These are phyloP conservation scores for Selenia dentaria DNA, from an alignment of 2,888 invertebrate genomes.

Conservation along the genomic window DNA sequence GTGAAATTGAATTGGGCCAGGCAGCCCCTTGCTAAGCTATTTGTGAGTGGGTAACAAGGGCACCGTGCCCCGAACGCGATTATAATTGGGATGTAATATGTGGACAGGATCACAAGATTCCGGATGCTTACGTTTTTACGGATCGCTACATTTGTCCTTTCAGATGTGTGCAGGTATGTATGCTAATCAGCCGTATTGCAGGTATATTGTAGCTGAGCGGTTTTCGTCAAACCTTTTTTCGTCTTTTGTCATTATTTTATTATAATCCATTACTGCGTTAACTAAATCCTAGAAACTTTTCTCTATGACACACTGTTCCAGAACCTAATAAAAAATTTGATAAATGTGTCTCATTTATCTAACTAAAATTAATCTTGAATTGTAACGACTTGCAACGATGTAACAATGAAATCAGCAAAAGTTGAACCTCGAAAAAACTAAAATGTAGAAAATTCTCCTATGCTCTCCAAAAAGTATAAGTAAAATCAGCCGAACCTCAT, in stretches of 20 bases:
- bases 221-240: too few relatives aligned
- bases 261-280: too few relatives aligned
- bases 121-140: constrained; percentile 48
- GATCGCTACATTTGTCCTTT: constrained; percentile 49
- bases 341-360: too few relatives aligned
- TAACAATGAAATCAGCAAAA: too few relatives aligned
- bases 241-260: too few relatives aligned
- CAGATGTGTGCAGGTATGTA: constrained; percentile 34
- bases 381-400: too few relatives aligned
- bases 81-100: constrained; percentile 76
- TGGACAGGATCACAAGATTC: constrained; percentile 59
- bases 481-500: constrained; percentile 30
- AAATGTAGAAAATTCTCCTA: not conserved
- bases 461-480: not conserved
- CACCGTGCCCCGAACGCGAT: constrained; percentile 63
- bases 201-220: too few relatives aligned
- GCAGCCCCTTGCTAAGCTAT: constrained; percentile 73
- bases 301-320: too few relatives aligned
- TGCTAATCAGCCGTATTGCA: too few relatives aligned
- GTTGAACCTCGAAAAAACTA: not conserved
- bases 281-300: too few relatives aligned
- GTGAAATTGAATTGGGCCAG: constrained; percentile 71
- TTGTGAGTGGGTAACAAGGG: constrained; percentile 71
- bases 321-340: too few relatives aligned
- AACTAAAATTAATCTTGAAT: too few relatives aligned